These are phyloP conservation scores for Seriola aureovittata DNA, from an alignment of 2,113 vertebrate genomes.

Conservation along the genomic window DNA sequence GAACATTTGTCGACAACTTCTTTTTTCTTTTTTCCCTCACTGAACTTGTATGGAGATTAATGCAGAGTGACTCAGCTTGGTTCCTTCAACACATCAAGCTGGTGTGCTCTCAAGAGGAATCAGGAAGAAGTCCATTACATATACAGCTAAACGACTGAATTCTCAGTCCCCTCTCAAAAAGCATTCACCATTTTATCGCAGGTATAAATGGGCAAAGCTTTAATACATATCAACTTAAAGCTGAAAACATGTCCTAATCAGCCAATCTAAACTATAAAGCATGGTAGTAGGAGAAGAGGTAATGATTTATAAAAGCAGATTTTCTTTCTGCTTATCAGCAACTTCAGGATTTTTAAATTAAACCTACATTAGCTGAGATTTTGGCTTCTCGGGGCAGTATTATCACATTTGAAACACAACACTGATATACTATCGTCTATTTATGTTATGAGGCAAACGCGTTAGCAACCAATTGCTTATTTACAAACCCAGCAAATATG, in stretches of 20 bases:
- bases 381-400: neutral
- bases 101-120: conserved; percentile 40
- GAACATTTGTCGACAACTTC: conserved; percentile 27
- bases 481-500: neutral
- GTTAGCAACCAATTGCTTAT: neutral
- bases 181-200: neutral
- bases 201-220: conserved; percentile 7
- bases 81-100: conserved; percentile 38
- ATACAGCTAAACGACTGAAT: conserved; percentile 20
- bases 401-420: too few species aligned
- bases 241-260: neutral
- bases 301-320: neutral
- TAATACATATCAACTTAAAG: neutral
- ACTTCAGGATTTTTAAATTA: neutral
- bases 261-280: neutral
- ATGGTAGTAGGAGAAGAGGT: neutral
- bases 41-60: conserved; percentile 51
- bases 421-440: too few species aligned
- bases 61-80: conserved; percentile 53
- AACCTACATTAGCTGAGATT: neutral
- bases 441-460: neutral
- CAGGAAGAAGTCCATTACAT: conserved; percentile 17
- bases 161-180: conserved; percentile 11
- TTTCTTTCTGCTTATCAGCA: neutral
- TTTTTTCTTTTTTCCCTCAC: conserved; percentile 1